phyloP scores from a whole-genome alignment of 1,140 invertebrate genomes.

The Calycopis cecrops region DNA sequence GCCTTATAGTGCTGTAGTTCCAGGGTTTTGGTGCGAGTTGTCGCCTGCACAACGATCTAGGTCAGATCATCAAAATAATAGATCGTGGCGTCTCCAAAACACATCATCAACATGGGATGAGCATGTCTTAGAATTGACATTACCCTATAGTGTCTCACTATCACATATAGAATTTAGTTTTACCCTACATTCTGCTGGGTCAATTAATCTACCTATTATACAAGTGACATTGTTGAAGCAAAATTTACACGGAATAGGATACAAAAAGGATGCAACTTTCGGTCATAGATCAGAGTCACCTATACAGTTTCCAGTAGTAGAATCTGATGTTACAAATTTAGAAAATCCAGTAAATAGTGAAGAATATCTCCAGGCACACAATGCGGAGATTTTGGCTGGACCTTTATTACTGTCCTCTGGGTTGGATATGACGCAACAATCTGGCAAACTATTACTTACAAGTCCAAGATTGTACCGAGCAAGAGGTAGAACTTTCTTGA shows the following conservation, averaged over 20 bases:
- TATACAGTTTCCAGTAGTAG: slow-evolving; percentile 76
- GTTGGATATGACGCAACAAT: slow-evolving; percentile 89
- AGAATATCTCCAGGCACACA: slow-evolving; percentile 89
- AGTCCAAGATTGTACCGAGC: slow-evolving; percentile 89
- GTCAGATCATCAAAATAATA: slow-evolving; percentile 86
- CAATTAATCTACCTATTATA: slow-evolving; percentile 75
- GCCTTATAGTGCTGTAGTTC: slow-evolving; percentile 90
- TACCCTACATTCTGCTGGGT: slow-evolving; percentile 84
- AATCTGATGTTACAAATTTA: slow-evolving; percentile 68
- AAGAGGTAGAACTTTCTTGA: slow-evolving; percentile 85
- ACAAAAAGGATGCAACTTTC: slow-evolving; percentile 66
- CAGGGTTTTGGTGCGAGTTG: slow-evolving; percentile 93
- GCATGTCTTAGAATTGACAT: slow-evolving; percentile 91
- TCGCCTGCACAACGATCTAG: slow-evolving; percentile 92
- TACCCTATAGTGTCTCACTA: slow-evolving; percentile 84
- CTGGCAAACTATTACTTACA: slow-evolving; percentile 88
- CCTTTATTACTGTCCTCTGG: slow-evolving; percentile 87
- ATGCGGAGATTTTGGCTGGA: slow-evolving; percentile 92
- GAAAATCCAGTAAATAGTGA: slow-evolving; percentile 87
- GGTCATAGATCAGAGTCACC: slow-evolving; percentile 76
- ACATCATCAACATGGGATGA: slow-evolving; percentile 93
- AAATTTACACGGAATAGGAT: slow-evolving; percentile 83
- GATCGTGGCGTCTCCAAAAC: slow-evolving; percentile 90
- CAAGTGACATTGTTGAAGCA: slow-evolving; percentile 91
- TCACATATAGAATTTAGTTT: slow-evolving; percentile 93